Base-by-base conservation (phyloP, 2,113 vertebrate genomes). In the Anoplopoma fimbria region DNA sequence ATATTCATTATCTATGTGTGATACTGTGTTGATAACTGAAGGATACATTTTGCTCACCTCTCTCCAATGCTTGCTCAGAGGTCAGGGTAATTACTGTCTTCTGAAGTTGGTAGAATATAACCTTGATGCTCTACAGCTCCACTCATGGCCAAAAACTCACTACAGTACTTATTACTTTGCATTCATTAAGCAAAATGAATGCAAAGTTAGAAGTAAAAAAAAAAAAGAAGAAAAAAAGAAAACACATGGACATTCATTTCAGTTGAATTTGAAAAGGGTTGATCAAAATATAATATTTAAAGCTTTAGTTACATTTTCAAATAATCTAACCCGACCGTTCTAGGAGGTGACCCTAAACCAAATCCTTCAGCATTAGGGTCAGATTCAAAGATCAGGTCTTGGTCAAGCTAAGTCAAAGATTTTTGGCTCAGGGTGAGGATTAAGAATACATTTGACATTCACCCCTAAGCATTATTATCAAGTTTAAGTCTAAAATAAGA, bases 301-400 rank as follows among this genome's bases (percentile, higher is more conserved):
- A 40, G n/a, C n/a, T 65, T 6, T 40, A 25, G 13, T 42, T 65
- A 14, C 23, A 60, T 15, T 38, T 57, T n/a, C 34, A 40, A 14
- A 47, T 62, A 69, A 45, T 76, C n/a, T 53, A 47, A 79, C 25
- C 25, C 63, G n/a, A 62, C 2, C 29, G 0, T 38, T 69, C 15
- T 55, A 36, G 77, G 72, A 21, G 29, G 9, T 61, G 67, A 81
- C 27, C 36, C 17, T 84, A 62, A 79, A 70, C 74, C 60, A 33
- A 68, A 88, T 85, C 79, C 73, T 13, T 25, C 21, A 27, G 70
- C 82, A 87, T 90, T 85, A 87, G 36, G 61, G 49, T 80, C 79
- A 77, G 77, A 65, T 83, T 80, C 72, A 70, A 10, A 60, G 34
- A 36, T 68, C 82, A 77, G 27, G 25, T 81, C 15, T 27, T 8